Evolutionary conservation across 2,888 invertebrate species (phyloP).

Genomic region (Horisme vitalbata): DNA sequence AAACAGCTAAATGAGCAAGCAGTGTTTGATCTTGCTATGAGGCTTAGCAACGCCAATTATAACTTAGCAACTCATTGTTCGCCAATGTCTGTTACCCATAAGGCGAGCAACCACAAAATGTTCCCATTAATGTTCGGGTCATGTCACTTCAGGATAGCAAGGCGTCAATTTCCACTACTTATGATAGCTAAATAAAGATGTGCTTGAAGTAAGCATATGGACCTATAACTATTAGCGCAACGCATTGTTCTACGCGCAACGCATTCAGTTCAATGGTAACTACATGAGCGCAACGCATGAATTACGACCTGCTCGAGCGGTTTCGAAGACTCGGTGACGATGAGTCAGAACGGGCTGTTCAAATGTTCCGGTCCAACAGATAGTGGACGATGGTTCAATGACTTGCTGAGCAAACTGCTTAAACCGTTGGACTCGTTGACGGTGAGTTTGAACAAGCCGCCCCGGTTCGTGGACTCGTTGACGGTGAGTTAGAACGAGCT

Average conservation of each 20-base stretch:
- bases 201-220: neutral
- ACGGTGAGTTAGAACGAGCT: slow-evolving; percentile 16
- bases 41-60: neutral
- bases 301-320: neutral
- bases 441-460: no score
- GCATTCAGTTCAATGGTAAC: neutral
- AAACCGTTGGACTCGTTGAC: no score
- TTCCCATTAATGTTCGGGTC: neutral
- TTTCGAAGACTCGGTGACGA: neutral
- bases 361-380: no score
- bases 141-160: neutral
- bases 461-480: neutral
- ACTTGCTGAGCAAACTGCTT: no score
- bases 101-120: no score
- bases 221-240: neutral
- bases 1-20: no score
- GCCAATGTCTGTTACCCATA: no score
- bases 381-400: no score
- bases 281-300: slow-evolving; percentile 4
- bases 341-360: slow-evolving; percentile 19
- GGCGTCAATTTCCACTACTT: neutral
- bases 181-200: neutral
- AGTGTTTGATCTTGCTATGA: neutral
- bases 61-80: no score
- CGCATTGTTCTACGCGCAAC: neutral